Evolutionary conservation across 2,797 vertebrate genomes (phyloP).

Genomic region (Rousettus madagascariensis): DNA sequence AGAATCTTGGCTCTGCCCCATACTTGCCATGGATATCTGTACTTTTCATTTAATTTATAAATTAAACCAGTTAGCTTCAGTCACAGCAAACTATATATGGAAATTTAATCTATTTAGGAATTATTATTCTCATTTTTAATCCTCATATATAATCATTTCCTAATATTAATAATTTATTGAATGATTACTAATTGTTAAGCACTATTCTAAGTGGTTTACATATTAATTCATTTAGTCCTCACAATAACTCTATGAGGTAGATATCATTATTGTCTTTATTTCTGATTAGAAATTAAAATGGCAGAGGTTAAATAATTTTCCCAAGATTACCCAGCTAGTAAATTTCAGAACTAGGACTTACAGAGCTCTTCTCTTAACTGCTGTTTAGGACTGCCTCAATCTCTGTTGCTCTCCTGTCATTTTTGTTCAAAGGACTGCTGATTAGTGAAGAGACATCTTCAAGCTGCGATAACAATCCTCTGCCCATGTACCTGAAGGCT

Average conservation of each 20-base stretch:
- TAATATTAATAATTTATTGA: neutral
- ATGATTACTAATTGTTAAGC: neutral
- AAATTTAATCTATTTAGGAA: neutral
- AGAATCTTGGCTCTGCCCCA: neutral
- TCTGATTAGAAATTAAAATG: slow-evolving; percentile 39
- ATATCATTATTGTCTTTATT: neutral
- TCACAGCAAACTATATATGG: neutral
- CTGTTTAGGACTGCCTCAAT: neutral
- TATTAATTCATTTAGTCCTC: neutral
- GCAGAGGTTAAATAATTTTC: neutral
- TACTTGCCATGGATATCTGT: neutral
- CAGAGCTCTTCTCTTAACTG: neutral
- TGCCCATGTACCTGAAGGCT: neutral
- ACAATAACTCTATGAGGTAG: neutral
- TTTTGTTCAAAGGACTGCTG: slow-evolving; percentile 7
- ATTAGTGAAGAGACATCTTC: neutral
- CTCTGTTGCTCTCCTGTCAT: neutral
- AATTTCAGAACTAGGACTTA: neutral
- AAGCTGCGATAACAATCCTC: neutral
- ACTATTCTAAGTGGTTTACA: neutral
- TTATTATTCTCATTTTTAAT: neutral
- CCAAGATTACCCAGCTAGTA: neutral
- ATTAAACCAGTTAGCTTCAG: neutral
- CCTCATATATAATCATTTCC: neutral
- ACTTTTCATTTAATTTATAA: neutral